Conservation (phyloP, 37 sponge, comb jelly and placozoan species). For the Spongilla lacustris region DNA sequence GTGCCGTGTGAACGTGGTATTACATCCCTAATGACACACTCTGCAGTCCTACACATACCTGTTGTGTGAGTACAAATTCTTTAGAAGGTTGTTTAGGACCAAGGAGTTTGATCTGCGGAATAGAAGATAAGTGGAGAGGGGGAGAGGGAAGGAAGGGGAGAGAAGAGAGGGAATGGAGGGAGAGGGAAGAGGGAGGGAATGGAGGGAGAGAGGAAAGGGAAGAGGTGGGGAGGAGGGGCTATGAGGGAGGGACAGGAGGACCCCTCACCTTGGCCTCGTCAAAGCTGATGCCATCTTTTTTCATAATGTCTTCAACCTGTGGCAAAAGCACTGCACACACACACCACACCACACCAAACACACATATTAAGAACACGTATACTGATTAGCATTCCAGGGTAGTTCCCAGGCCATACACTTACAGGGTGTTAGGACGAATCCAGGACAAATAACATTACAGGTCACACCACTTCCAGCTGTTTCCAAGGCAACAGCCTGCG, state of each 20-base stretch:
- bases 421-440: slow-evolving; percentile 70
- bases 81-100: slow-evolving; percentile 59
- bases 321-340: slow-evolving; percentile 23
- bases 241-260: too few species aligned
- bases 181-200: too few species aligned
- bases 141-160: too few species aligned
- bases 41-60: too few species aligned
- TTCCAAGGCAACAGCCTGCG: slow-evolving; percentile 70
- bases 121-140: too few species aligned
- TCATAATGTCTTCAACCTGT: slow-evolving; percentile 55
- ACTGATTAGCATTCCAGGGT: neutral
- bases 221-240: neutral
- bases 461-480: slow-evolving; percentile 62
- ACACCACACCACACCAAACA: neutral
- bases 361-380: neutral
- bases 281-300: slow-evolving; percentile 41
- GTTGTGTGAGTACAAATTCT: slow-evolving; percentile 45
- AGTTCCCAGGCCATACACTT: slow-evolving; percentile 14
- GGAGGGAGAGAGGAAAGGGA: too few species aligned
- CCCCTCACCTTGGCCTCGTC: slow-evolving; percentile 48
- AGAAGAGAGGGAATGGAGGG: neutral
- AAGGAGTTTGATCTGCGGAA: too few species aligned
- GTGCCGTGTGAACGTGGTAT: too few species aligned
- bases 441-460: slow-evolving; percentile 78
- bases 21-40: neutral